Evolutionary conservation across 1,140 invertebrate genomes (phyloP).

Genomic region (Ladona fulva): DNA sequence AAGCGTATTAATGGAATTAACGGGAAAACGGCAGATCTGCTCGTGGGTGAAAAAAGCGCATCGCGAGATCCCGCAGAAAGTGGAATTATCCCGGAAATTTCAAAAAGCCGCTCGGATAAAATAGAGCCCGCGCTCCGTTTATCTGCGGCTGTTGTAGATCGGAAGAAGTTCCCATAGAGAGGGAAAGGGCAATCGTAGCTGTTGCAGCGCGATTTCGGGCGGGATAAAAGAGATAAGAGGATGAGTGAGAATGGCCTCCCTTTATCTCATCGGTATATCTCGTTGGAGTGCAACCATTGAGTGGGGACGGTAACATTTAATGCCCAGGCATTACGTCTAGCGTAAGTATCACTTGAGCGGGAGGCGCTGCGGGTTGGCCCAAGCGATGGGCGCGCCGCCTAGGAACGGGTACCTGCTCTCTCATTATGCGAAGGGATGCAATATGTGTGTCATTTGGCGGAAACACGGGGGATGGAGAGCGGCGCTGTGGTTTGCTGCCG

Average conservation of each 20-base stretch:
- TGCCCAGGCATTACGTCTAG: neutral
- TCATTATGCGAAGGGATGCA: neutral
- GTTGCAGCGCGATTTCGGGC: neutral
- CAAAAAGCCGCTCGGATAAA: too few species aligned
- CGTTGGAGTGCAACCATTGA: neutral
- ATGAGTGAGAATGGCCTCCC: neutral
- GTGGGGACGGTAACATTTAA: neutral
- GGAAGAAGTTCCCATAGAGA: too few species aligned
- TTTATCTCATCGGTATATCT: neutral
- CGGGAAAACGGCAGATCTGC: too few species aligned
- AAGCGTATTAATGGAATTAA: too few species aligned
- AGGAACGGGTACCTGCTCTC: neutral
- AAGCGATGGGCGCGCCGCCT: neutral
- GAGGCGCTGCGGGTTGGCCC: neutral
- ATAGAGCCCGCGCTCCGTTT: too few species aligned
- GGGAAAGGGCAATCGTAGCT: neutral
- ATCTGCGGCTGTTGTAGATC: too few species aligned
- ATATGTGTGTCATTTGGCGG: constrained; percentile 4
- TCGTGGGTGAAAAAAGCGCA: too few species aligned
- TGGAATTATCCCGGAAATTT: too few species aligned
- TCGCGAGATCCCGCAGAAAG: too few species aligned
- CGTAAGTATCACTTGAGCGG: neutral
- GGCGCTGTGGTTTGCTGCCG: neutral
- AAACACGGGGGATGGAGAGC: neutral
- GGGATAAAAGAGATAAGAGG: neutral